Conservation (phyloP, 2,888 invertebrate species). For the Microplitis deprimator region DNA sequence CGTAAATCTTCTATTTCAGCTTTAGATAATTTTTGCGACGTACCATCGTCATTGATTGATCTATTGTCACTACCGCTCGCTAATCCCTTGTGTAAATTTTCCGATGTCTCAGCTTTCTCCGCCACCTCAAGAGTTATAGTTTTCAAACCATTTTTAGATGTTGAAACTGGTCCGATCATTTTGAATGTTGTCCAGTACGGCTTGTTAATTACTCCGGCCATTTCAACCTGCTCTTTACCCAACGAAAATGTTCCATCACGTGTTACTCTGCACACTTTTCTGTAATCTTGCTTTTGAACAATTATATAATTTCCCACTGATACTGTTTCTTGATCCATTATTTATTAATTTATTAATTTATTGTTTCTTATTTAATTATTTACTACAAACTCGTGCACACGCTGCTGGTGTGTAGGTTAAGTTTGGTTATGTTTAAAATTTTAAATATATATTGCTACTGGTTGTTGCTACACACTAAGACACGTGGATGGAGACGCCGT, state of each 20-base stretch:
- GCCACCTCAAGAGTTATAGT: constrained; percentile 63
- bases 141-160: constrained; percentile 70
- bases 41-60: constrained; percentile 83
- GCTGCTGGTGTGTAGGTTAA: neutral
- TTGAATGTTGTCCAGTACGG: constrained; percentile 84
- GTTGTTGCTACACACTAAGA: too few relatives aligned
- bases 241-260: constrained; percentile 77
- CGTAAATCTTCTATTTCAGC: constrained; percentile 87
- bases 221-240: constrained; percentile 81
- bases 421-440: neutral
- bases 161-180: constrained; percentile 73
- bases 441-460: too few relatives aligned
- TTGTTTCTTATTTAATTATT: neutral
- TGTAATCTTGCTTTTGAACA: constrained; percentile 84
- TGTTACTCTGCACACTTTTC: constrained; percentile 83
- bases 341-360: neutral
- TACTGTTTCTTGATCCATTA: constrained; percentile 69
- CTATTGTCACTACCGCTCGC: constrained; percentile 87
- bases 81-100: constrained; percentile 77
- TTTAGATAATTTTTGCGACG: constrained; percentile 86
- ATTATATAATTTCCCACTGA: constrained; percentile 82
- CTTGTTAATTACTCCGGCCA: constrained; percentile 79
- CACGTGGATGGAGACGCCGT: too few relatives aligned
- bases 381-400: neutral
- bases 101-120: constrained; percentile 75